Conservation (phyloP, 2,113 vertebrate genomes). For the Amphiprion ocellaris region DNA sequence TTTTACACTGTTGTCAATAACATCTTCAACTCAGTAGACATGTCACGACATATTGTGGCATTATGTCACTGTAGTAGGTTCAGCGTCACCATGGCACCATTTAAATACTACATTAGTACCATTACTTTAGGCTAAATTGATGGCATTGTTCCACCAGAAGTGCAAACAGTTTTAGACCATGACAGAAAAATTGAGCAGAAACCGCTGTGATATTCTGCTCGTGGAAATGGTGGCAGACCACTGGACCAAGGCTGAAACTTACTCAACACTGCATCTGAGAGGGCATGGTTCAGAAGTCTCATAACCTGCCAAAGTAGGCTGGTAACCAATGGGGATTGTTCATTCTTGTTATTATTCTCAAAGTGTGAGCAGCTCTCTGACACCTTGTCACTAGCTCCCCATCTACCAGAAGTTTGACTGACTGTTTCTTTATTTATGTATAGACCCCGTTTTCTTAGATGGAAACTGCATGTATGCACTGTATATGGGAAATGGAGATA, state of each 20-base stretch:
- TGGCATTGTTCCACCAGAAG: not conserved
- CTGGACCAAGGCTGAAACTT: constrained; percentile 40
- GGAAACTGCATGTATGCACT: not conserved
- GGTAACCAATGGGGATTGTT: constrained; percentile 43
- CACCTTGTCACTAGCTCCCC: constrained; percentile 50
- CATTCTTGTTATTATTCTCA: constrained; percentile 60
- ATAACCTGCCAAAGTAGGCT: constrained; percentile 55
- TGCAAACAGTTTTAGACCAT: not conserved
- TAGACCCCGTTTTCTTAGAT: constrained; percentile 2
- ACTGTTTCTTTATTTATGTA: constrained; percentile 52
- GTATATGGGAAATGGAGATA: constrained; percentile 1
- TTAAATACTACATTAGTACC: not conserved
- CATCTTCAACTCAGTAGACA: no score
- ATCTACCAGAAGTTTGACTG: constrained; percentile 46
- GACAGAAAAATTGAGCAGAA: not conserved
- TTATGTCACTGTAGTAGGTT: no score
- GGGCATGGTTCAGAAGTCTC: constrained; percentile 49
- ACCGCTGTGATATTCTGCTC: not conserved
- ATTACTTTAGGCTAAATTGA: no score
- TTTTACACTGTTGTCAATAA: no score
- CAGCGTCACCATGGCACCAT: not conserved
- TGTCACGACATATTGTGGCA: no score
- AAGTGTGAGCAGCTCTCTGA: constrained; percentile 65
- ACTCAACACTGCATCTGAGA: constrained; percentile 24
- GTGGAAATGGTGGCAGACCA: constrained; percentile 24